These are phyloP conservation scores for Amphipoea oculea DNA, from an alignment of 2,888 invertebrate species.

Conservation along the genomic window DNA sequence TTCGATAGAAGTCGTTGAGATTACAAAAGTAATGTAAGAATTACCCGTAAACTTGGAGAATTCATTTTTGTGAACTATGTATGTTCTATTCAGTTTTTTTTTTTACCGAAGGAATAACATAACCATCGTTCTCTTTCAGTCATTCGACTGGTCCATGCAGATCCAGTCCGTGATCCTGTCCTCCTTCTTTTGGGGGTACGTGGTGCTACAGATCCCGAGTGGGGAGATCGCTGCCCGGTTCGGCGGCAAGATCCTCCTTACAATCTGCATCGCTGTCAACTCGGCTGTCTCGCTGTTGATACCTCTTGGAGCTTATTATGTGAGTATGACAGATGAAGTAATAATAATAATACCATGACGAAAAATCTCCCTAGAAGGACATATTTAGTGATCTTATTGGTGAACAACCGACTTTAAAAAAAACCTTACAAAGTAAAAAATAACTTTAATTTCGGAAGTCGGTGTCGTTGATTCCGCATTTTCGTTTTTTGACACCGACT, in stretches of 20 bases:
- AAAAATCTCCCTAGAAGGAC: background rate
- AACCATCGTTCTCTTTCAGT: constrained; percentile 62
- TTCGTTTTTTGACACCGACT: no score
- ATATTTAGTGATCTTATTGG: background rate
- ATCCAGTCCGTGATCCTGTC: constrained; percentile 87
- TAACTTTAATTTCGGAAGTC: no score
- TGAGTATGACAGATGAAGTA: constrained; percentile 66
- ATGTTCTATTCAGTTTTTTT: background rate
- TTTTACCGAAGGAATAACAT: background rate
- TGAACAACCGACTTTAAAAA: no score
- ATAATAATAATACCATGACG: background rate
- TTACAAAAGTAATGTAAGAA: background rate
- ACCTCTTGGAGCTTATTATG: constrained; percentile 78
- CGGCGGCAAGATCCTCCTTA: constrained; percentile 92
- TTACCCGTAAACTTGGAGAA: background rate
- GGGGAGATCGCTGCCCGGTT: constrained; percentile 93
- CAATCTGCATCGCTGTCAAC: constrained; percentile 75
- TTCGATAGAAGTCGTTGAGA: background rate
- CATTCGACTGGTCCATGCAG: constrained; percentile 89
- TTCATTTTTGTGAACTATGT: background rate
- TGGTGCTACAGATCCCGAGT: constrained; percentile 92
- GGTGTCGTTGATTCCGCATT: no score
- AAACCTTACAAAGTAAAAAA: no score
- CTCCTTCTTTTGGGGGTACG: constrained; percentile 92
- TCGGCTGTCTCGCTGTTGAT: constrained; percentile 83